These are phyloP conservation scores for Pleuronectes platessa DNA, from an alignment of 2,113 vertebrate species.

Conservation along the genomic window DNA sequence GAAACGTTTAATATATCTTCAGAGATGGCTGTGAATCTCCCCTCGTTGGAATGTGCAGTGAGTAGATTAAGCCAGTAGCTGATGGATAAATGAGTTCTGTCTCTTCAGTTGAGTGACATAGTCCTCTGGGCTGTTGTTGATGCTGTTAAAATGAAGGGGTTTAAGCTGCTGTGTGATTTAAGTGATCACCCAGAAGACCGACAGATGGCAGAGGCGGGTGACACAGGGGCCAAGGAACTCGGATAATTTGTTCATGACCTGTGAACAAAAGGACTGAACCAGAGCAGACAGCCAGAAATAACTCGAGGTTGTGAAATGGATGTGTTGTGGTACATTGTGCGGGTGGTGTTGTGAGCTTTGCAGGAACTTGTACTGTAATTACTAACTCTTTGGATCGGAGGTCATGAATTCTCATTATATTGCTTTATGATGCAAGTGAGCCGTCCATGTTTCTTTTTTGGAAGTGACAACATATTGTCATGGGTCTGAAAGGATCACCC, in stretches of 20 bases:
- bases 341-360: too few species aligned
- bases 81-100: conserved; percentile 6
- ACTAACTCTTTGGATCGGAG: not conserved
- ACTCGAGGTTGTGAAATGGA: not conserved
- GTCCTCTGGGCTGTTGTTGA: conserved; percentile 1
- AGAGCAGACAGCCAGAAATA: not conserved
- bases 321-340: not conserved
- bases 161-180: conserved; percentile 1
- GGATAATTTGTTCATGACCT: not conserved
- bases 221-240: not conserved
- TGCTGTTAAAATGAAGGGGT: not conserved
- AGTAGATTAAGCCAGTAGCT: not conserved
- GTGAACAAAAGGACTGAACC: not conserved
- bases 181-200: not conserved
- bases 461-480: not conserved
- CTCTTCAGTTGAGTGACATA: not conserved
- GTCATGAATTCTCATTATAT: not conserved
- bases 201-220: not conserved
- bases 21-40: not conserved
- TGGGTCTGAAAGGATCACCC: not conserved
- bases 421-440: not conserved
- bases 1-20: not conserved
- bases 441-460: not conserved
- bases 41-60: too few species aligned
- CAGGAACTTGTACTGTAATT: not conserved